Conservation (phyloP, 2,797 vertebrate genomes). For the Remorina albescens region DNA sequence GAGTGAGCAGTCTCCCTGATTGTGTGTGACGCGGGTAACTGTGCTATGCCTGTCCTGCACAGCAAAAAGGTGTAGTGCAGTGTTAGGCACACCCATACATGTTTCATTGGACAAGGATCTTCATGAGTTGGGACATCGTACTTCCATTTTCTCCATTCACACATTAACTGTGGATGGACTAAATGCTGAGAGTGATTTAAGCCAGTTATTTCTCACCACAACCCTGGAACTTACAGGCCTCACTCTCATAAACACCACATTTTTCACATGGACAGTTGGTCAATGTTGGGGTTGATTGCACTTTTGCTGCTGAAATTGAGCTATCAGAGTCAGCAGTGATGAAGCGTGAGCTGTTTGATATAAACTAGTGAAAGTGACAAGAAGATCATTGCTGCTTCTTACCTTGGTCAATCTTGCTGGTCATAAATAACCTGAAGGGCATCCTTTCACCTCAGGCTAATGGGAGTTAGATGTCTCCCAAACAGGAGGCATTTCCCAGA, state of each 20-base stretch:
- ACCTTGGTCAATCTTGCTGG: slow-evolving; percentile 49
- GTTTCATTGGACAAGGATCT: slow-evolving; percentile 41
- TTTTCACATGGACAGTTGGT: slow-evolving; percentile 79
- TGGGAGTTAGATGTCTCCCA: slow-evolving; percentile 44
- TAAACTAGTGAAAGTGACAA: slow-evolving; percentile 74
- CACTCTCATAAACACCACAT: slow-evolving; percentile 71
- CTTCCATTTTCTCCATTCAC: slow-evolving; percentile 1
- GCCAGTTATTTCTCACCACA: slow-evolving; percentile 43
- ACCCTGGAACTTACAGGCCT: slow-evolving; percentile 56
- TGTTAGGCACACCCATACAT: slow-evolving; percentile 34
- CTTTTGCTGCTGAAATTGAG: slow-evolving; percentile 76
- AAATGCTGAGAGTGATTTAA: slow-evolving; percentile 45
- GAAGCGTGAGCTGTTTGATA: slow-evolving; percentile 72
- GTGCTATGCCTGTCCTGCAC: slow-evolving; percentile 64
- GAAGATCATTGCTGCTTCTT: slow-evolving; percentile 71
- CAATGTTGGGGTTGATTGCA: slow-evolving; percentile 75
- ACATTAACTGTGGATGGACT: slow-evolving; percentile 27
- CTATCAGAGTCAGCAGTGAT: slow-evolving; percentile 65
- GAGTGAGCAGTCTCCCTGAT: slow-evolving; percentile 71
- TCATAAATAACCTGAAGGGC: slow-evolving; percentile 67
- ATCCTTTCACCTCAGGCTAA: slow-evolving; percentile 59
- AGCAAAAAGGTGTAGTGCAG: slow-evolving; percentile 35
- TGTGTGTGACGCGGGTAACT: slow-evolving; percentile 70
- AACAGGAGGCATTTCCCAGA: slow-evolving; percentile 22
- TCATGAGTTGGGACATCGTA: slow-evolving; percentile 37